Conservation (phyloP, 2,797 vertebrate species). For the Adelosebastes latens region DNA sequence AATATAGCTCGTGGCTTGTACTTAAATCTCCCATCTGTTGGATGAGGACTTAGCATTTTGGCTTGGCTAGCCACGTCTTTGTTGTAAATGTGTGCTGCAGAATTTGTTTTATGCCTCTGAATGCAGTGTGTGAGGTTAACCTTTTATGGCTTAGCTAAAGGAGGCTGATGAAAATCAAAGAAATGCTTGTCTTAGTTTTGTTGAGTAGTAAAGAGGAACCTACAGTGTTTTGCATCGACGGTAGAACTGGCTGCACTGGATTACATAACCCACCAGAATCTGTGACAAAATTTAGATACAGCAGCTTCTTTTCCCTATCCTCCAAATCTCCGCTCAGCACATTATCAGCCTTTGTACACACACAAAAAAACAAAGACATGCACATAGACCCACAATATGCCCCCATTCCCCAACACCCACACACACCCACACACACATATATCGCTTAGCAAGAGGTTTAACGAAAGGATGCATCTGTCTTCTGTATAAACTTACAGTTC, state of each 20-base stretch:
- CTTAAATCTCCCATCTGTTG: conserved; percentile 65
- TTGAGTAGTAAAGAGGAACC: conserved; percentile 6
- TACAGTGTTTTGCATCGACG: neutral
- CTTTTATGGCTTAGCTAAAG: conserved; percentile 9
- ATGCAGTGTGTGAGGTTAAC: conserved; percentile 30
- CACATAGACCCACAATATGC: conserved; percentile 16
- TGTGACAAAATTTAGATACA: conserved; percentile 43
- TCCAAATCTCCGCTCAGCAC: conserved; percentile 56
- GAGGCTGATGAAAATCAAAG: conserved; percentile 30
- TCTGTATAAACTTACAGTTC: neutral
- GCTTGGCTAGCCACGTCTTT: conserved; percentile 27
- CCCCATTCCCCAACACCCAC: conserved; percentile 4
- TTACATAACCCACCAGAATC: conserved; percentile 33
- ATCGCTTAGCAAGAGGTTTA: neutral
- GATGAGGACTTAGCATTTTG: conserved; percentile 38
- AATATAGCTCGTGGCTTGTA: conserved; percentile 46
- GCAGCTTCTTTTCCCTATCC: conserved; percentile 44
- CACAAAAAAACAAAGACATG: conserved; percentile 30
- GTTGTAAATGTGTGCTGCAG: conserved; percentile 21
- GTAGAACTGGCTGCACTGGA: conserved; percentile 33
- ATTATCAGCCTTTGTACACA: conserved; percentile 47
- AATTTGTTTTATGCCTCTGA: conserved; percentile 39
- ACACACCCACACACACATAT: neutral
- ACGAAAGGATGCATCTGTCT: conserved; percentile 11
- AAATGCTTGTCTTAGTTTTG: conserved; percentile 10